A percentile compares a stretch with the other conserved stretches of the same genome.
These are phyloP conservation scores for Lepus timidus DNA, from an alignment of 2,113 vertebrate species.

Conservation along the genomic window DNA sequence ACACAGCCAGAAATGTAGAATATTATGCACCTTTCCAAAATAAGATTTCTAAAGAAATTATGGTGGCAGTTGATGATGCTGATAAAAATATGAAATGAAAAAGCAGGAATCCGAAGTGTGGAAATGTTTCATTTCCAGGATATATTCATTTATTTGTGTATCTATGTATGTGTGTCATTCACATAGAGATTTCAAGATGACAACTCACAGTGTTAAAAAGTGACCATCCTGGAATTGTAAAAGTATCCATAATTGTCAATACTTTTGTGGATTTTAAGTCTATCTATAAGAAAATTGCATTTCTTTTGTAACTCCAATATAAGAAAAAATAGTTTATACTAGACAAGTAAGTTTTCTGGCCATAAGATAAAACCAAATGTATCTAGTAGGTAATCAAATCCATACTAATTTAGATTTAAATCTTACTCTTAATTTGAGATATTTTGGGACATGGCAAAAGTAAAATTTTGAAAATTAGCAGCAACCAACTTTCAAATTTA, in stretches of 20 bases:
- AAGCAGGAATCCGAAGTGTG: constrained; percentile 8
- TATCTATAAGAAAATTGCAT: neutral
- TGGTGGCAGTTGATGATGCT: neutral
- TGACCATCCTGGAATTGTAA: neutral
- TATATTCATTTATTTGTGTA: neutral
- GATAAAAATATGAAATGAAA: constrained; percentile 49
- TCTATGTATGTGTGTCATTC: neutral
- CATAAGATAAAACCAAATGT: neutral
- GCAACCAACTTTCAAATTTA: constrained; percentile 38
- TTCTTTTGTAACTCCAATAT: constrained; percentile 1
- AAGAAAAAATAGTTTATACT: constrained; percentile 48
- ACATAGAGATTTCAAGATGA: neutral
- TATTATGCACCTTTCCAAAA: constrained; percentile 19
- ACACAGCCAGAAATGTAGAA: neutral
- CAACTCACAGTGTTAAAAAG: constrained; percentile 44
- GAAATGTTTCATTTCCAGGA: neutral
- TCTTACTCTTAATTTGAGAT: constrained; percentile 26
- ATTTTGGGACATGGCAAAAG: constrained; percentile 10
- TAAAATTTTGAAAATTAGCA: constrained; percentile 19
- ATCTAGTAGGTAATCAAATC: constrained; percentile 40
- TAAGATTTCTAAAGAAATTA: constrained; percentile 11
- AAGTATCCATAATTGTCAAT: constrained; percentile 23
- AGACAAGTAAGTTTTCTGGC: constrained; percentile 16
- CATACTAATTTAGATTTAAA: neutral
- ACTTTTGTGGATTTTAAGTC: neutral